These are phyloP conservation scores for Drosophila kurseongensis DNA, from an alignment of 1,140 invertebrate species.

Conservation along the genomic window DNA sequence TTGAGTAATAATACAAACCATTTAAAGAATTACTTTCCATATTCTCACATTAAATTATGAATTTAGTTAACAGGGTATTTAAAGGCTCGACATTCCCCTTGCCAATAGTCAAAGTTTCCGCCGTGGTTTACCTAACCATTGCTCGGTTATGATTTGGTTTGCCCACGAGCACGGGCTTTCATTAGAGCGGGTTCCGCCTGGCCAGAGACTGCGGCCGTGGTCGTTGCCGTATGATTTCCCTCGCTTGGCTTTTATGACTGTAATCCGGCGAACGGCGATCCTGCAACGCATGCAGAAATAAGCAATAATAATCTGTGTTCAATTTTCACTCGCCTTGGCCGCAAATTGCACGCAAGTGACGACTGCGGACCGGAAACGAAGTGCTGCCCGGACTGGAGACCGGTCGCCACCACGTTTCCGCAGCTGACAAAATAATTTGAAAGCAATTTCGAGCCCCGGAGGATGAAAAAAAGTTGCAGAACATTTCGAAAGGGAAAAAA, in stretches of 20 bases:
- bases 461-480: conserved; percentile 4
- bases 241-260: conserved; percentile 55
- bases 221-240: conserved; percentile 50
- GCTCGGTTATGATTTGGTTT: conserved; percentile 24
- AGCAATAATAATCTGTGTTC: conserved; percentile 79
- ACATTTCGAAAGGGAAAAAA: conserved; percentile 23
- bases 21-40: no score
- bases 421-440: conserved; percentile 82
- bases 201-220: not conserved
- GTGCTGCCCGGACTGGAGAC: not conserved
- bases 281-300: conserved; percentile 76
- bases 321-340: conserved; percentile 66
- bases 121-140: conserved; percentile 30
- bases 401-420: conserved; percentile 48
- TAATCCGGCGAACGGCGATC: conserved; percentile 49
- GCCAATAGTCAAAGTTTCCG: not conserved
- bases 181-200: conserved; percentile 39
- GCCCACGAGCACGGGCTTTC: conserved; percentile 39
- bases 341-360: conserved; percentile 71
- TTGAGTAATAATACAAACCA: no score
- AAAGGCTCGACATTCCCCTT: not conserved
- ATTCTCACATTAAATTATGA: no score
- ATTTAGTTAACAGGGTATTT: conserved; percentile 8
- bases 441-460: conserved; percentile 75
- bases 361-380: conserved; percentile 43